phyloP scores from a whole-genome alignment of 1,140 invertebrate species.

The Brachystomella parvula region DNA sequence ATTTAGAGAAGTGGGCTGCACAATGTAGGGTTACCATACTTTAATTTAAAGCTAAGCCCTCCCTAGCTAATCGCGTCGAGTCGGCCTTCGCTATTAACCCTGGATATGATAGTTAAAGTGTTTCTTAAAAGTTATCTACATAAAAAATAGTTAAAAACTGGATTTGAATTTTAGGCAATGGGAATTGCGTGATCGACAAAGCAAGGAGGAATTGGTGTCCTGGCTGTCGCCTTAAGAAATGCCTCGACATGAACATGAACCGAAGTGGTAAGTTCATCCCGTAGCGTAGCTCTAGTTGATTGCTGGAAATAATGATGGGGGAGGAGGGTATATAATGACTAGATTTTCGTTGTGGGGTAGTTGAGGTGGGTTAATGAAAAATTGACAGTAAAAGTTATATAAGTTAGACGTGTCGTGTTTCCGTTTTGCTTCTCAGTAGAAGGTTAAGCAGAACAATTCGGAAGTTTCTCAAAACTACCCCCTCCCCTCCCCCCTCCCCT shows the following conservation, averaged over 20 bases:
- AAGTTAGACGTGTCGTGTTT: constrained; percentile 3
- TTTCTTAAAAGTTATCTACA: no score
- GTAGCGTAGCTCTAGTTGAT: background rate
- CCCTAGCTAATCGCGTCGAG: no score
- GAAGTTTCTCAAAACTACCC: background rate
- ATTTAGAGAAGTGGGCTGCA: no score
- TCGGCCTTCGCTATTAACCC: no score
- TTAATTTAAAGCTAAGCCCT: no score
- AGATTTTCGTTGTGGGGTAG: no score
- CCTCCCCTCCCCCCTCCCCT: no score
- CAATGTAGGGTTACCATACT: no score
- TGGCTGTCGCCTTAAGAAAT: constrained; percentile 69
- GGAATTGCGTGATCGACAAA: constrained; percentile 71
- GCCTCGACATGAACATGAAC: constrained; percentile 71
- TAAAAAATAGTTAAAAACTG: background rate
- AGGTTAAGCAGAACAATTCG: background rate
- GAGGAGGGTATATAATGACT: no score
- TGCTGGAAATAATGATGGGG: background rate
- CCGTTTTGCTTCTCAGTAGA: background rate
- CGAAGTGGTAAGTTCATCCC: constrained; percentile 58
- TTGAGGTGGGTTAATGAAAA: background rate
- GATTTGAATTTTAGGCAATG: constrained; percentile 48
- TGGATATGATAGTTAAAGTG: no score
- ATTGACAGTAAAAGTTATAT: constrained; percentile 2
- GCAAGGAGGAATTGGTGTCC: constrained; percentile 79